Base-by-base conservation (phyloP, 2,888 invertebrate genomes). In the Candidula unifasciata region DNA sequence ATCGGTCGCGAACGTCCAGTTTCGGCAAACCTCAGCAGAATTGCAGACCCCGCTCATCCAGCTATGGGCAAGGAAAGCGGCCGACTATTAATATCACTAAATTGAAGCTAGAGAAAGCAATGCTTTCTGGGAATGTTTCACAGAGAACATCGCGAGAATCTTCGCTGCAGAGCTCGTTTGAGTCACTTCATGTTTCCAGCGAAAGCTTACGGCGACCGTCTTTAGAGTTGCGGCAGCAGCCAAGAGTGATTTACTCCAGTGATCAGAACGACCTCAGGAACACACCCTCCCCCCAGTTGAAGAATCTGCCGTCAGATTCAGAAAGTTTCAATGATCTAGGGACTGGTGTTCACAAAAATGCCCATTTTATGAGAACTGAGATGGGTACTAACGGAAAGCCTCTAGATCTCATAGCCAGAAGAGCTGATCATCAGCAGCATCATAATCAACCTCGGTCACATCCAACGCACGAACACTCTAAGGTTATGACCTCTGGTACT, bases 11-110 rank as follows among this genome's bases (percentile, higher is more conserved):
- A 0, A 89, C 93, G 3, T 91, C 92, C 64, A 92, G 92, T 84
- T 91, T 92, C 78, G 91, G 91, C 1, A 82, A 83, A n/a, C 85
- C 87, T 27, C 82, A 85, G 44, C 80, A 68, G 35, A 37, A 79
- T 21, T 68, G 73, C 81, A 87, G 92, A 27, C 92, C 92, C 69
- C 84, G 92, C 80, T 91, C 93, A 8, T 92, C 92, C 44, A 92
- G 92, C 82, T 89, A 91, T 78, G 92, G 92, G 5, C 91, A 89
- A 84, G 90, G 89, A 57, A 89, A 90, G 24, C 86, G 89, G 37
- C 87, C 87, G 21, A 37, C 78, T 76, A 54, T 73, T 6, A 73
- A 76, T 27, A 86, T 88, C n/a, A 84, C 87, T 57, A 85, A 88
- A 35, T 88, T 89, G 69, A 84, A 86, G 16, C 60, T 81, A 27